Evolutionary conservation across 2,888 invertebrate species (phyloP), one percentile per base, ranked within the genome.

Genomic region (Seira sanloemensis): DNA sequence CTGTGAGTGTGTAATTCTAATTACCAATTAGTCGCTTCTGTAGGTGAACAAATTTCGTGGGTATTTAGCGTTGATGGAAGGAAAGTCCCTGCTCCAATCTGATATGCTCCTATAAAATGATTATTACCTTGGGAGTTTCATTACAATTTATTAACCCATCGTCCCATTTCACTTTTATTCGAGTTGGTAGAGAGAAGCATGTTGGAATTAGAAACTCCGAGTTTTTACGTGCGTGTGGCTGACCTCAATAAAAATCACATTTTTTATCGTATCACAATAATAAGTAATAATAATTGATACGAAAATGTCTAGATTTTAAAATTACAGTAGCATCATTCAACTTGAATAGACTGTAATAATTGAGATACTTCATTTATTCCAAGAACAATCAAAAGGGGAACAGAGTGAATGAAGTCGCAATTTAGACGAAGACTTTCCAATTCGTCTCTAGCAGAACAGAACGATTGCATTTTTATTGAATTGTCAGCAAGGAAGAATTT

Each of bases 401-500:
- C 37, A 37, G 7, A 37, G 37, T 12, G 37, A 5, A 37, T 37
- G 37, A 58, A 58, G 2, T 58, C 58, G 58, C 9, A 18, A 58
- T 58, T 58, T 58, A 58, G 37, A 58, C n/a, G n/a, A 18, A n/a
- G 58, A 58, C 58, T 58, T 58, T 58, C 58, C 58, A 58, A 58
- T 58, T 16, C 58, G 18, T 18, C 9, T 18, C n/a, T n/a, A n/a
- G n/a, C n/a, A n/a, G n/a, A n/a, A n/a, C n/a, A n/a, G n/a, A n/a
- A n/a, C n/a, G n/a, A n/a, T n/a, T n/a, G n/a, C n/a, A n/a, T n/a
- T n/a, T 18, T 58, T n/a, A 58, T 58, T 58, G 58, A 58, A 5
- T 58, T 58, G 58, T 58, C 58, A 58, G 58, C 2, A n/a, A 18
- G n/a, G 18, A n/a, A 27, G 75, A 80, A 69, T 50, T n/a, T 67